Percentiles rank a stretch among this genome's conserved stretches.
These are phyloP conservation scores for Himalopsyche japonica DNA, from an alignment of 2,888 invertebrate genomes.

Conservation along the genomic window DNA sequence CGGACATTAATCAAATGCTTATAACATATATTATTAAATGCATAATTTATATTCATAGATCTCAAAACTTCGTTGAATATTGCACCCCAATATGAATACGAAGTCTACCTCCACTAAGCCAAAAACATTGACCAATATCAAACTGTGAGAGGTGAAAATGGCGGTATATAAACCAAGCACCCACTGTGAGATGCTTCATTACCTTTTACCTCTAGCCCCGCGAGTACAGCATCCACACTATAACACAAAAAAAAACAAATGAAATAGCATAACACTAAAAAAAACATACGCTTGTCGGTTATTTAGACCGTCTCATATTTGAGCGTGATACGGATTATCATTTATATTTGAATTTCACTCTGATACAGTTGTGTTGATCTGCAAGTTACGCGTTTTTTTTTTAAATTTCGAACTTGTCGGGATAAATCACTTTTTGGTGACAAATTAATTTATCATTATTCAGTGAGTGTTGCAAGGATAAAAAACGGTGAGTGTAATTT, in stretches of 20 bases:
- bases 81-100: neutral
- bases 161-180: neutral
- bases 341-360: neutral
- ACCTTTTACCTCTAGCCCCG: neutral
- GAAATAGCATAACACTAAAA: neutral
- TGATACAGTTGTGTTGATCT: neutral
- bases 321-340: neutral
- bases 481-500: neutral
- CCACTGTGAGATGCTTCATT: neutral
- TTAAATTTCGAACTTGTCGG: neutral
- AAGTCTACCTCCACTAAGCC: neutral
- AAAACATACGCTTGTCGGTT: neutral
- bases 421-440: neutral
- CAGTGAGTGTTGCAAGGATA: neutral
- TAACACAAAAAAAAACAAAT: neutral
- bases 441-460: neutral
- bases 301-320: too few species aligned
- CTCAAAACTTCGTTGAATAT: neutral
- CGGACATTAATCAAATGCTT: too few species aligned
- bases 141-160: neutral
- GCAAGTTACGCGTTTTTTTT: neutral
- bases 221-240: neutral
- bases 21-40: too few species aligned
- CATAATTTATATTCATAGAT: too few species aligned
- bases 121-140: neutral